Conservation (phyloP, 1,140 invertebrate genomes). For the Caenorhabditis inopinata region DNA sequence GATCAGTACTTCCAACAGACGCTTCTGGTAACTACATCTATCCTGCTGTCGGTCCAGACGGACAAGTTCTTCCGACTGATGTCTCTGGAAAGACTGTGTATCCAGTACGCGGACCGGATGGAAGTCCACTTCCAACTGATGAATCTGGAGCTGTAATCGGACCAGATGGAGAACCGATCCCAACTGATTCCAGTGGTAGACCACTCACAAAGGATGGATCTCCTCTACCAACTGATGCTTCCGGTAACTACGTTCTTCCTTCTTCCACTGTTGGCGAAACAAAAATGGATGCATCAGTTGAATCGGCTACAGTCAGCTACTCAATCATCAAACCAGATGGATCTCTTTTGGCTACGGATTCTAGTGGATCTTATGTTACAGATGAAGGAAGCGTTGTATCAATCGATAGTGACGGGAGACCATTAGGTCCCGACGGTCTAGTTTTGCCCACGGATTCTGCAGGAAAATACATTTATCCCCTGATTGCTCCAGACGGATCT, state of each 20-base stretch:
- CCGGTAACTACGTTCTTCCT: neutral
- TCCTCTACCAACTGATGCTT: neutral
- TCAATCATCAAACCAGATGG: slow-evolving; percentile 43
- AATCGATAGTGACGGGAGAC: slow-evolving; percentile 36
- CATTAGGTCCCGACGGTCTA: slow-evolving; percentile 38
- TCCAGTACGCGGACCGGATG: too few relatives aligned
- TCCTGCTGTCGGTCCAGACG: too few relatives aligned
- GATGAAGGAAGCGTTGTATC: slow-evolving; percentile 15
- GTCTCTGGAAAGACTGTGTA: too few relatives aligned
- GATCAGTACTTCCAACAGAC: too few relatives aligned
- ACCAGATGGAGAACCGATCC: too few relatives aligned
- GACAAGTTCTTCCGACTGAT: too few relatives aligned
- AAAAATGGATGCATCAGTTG: slow-evolving; percentile 17
- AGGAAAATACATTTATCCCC: slow-evolving; percentile 42
- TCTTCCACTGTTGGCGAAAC: neutral
- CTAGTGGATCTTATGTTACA: slow-evolving; percentile 16
- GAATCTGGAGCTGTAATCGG: too few relatives aligned
- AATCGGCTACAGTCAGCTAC: slow-evolving; percentile 27
- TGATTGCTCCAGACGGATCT: slow-evolving; percentile 40
- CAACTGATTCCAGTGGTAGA: too few relatives aligned
- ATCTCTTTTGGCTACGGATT: slow-evolving; percentile 39
- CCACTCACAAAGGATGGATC: too few relatives aligned
- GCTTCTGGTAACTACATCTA: too few relatives aligned
- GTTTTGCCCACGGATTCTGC: slow-evolving; percentile 45
- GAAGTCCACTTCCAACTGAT: too few relatives aligned